A percentile compares a stretch with the other conserved stretches of the same genome.
phyloP scores from a whole-genome alignment of 2,113 vertebrate species.

The Laticauda laticaudata region DNA sequence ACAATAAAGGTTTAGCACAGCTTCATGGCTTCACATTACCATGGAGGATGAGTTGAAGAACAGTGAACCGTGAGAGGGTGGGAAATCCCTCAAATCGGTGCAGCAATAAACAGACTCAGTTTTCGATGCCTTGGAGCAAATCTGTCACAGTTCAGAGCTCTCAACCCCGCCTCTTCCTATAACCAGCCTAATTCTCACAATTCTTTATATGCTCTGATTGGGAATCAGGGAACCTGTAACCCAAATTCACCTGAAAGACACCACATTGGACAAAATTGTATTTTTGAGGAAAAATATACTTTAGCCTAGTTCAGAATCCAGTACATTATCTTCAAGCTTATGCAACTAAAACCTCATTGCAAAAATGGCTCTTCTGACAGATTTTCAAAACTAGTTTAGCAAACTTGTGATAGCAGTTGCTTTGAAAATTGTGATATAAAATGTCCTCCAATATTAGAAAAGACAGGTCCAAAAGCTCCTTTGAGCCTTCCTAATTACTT shows the following conservation, averaged over 20 bases:
- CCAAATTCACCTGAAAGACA: neutral
- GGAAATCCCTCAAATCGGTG: no score
- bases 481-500: slow-evolving; percentile 25
- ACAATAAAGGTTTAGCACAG: slow-evolving; percentile 91
- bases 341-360: neutral
- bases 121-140: no score
- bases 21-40: slow-evolving; percentile 85
- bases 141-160: no score
- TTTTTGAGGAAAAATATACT: neutral
- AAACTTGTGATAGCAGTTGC: neutral
- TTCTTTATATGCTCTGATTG: neutral
- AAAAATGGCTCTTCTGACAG: neutral
- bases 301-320: neutral
- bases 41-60: slow-evolving; percentile 58
- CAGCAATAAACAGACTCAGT: no score
- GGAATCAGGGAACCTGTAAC: neutral
- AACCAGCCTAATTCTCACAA: no score
- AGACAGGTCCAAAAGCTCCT: neutral
- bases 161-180: no score
- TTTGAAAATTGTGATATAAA: neutral
- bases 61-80: neutral
- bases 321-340: neutral
- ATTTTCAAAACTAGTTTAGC: neutral
- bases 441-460: neutral
- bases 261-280: neutral